phyloP scores from a whole-genome alignment of 2,797 vertebrate genomes.

The Helarctos malayanus region DNA sequence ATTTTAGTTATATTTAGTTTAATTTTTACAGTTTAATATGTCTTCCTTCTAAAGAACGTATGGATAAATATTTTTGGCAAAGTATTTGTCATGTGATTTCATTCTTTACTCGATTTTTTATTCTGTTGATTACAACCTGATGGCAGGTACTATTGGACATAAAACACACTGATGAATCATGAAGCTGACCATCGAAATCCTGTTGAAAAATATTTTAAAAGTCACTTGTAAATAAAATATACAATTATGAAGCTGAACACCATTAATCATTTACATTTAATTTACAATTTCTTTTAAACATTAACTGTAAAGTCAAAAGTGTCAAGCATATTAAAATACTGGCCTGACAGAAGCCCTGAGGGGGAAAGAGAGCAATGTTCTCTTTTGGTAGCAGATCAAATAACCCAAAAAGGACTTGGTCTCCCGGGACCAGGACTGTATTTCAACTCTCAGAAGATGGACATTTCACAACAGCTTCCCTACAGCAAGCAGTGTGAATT shows the following conservation, averaged over 20 bases:
- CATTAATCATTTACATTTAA: conserved; percentile 64
- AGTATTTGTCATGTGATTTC: not conserved
- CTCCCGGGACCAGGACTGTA: not conserved
- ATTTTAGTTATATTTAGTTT: conserved; percentile 1
- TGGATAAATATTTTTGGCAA: not conserved
- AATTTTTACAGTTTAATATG: not conserved
- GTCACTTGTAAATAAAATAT: conserved; percentile 56
- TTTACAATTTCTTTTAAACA: conserved; percentile 59
- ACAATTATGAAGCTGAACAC: not conserved
- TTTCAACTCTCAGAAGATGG: conserved; percentile 58
- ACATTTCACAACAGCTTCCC: not conserved
- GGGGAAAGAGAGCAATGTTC: not conserved
- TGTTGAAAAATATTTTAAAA: conserved; percentile 45
- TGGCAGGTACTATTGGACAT: not conserved
- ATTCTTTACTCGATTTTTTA: not conserved
- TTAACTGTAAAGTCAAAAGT: conserved; percentile 59
- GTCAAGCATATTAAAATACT: conserved; percentile 50
- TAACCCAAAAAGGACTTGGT: not conserved
- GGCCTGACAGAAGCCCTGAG: conserved; percentile 42
- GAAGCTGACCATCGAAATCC: conserved; percentile 16
- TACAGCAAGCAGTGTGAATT: not conserved
- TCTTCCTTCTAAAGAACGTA: not conserved
- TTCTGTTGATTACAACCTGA: not conserved
- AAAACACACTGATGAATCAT: not conserved
- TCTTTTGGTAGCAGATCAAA: conserved; percentile 64